Base-by-base conservation (phyloP, 1,140 invertebrate species). In the Papilio helenus region DNA sequence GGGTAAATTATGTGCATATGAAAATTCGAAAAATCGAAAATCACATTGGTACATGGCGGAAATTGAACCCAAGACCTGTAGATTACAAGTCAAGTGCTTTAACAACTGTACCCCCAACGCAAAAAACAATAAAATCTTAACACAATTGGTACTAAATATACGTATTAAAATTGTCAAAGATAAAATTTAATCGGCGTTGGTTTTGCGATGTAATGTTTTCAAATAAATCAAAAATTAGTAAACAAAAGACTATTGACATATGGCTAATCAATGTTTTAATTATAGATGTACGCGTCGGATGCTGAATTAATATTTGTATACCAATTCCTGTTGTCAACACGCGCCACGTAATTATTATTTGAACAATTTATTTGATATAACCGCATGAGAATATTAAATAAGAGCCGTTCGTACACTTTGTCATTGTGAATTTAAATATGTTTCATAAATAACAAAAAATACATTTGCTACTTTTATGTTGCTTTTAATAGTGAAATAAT, bases 281-380 rank as follows among this genome's bases (percentile, higher is more conserved):
- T 44, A 44, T 46, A 44, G 20, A 74, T 72, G 42, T 26, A 73
- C 46, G 72, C 72, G 39, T 42, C 18, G 72, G 14, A 49, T 49
- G 42, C 44, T 46, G 42, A 26, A 46, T 74, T 74, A 74, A 74
- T 74, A 74, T 74, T 74, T 74, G 72, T 74, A 2, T 74, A 49
- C 23, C 72, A 74, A 74, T 74, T 44, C 26, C 44, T 74, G 42
- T 49, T 49, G 72, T 74, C 72, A 74, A 74, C 44, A 74, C 39
- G 72, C 8, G 34, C 72, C 39, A 5, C 72, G 42, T 74, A 74
- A 74, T 74, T 74, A 74, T 46, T 74, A 74, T 74, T 74, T 74
- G 72, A 12, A 74, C 72, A 51, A 74, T 74, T 74, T 49, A 74
- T 74, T 74, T 74, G 42, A 49, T 44, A 44, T 46, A 42, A 26